Conservation (phyloP, 2,113 vertebrate genomes). For the Cyphomyrus plagiostoma region DNA sequence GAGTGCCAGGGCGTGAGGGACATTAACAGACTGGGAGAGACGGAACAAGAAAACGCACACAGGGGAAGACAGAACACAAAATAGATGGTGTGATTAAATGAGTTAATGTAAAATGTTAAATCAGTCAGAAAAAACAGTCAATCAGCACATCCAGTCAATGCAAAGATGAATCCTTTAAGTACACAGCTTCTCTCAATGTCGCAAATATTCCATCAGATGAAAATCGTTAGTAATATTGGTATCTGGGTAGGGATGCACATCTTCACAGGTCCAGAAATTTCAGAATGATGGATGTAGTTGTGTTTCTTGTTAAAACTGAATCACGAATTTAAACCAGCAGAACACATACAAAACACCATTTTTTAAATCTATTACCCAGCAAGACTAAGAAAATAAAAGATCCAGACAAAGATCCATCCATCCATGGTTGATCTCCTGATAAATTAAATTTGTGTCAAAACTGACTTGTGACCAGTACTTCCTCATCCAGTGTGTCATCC, state of each 20-base stretch:
- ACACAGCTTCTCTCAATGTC: background rate
- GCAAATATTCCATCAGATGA: background rate
- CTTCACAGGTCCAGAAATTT: background rate
- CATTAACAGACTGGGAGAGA: conserved; percentile 88
- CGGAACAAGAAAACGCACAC: conserved; percentile 50
- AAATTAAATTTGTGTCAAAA: background rate
- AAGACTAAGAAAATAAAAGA: background rate
- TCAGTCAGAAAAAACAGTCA: conserved; percentile 34
- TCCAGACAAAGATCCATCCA: background rate
- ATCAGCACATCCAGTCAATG: conserved; percentile 16
- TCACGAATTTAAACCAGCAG: background rate
- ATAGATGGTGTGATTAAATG: conserved; percentile 75
- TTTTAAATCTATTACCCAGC: background rate
- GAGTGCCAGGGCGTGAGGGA: conserved; percentile 94
- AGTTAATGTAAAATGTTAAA: conserved; percentile 57
- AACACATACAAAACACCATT: background rate
- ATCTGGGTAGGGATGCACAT: background rate
- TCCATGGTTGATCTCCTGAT: background rate
- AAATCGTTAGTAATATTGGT: background rate
- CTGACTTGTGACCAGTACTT: background rate
- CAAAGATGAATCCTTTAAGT: background rate
- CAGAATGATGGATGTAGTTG: background rate
- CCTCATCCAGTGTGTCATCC: background rate
- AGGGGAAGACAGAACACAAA: conserved; percentile 54
- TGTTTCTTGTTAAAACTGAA: background rate